phyloP scores from a whole-genome alignment of 2,888 invertebrate genomes.

The Pollenia labialis region DNA sequence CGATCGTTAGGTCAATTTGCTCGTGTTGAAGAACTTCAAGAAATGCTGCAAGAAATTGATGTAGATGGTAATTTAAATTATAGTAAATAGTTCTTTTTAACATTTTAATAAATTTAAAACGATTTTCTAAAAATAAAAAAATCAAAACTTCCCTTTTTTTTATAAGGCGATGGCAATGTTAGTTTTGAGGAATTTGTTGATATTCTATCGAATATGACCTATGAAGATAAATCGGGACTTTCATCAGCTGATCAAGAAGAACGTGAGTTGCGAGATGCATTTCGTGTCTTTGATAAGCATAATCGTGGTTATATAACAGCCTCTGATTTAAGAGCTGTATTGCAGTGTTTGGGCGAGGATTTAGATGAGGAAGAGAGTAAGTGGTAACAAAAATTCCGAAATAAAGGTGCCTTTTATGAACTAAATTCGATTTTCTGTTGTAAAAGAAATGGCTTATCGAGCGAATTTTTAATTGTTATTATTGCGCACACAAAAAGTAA shows the following conservation, averaged over 20 bases:
- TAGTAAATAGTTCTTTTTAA: neutral
- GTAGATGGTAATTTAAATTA: conserved; percentile 87
- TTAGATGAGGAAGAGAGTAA: conserved; percentile 95
- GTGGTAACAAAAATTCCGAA: conserved; percentile 78
- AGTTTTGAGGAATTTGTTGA: conserved; percentile 95
- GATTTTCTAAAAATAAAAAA: neutral
- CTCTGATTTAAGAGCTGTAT: conserved; percentile 93
- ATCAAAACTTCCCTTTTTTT: conserved; percentile 3
- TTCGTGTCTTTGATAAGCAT: conserved; percentile 95
- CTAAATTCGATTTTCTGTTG: too few relatives aligned
- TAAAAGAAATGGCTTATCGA: too few relatives aligned
- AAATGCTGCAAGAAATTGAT: conserved; percentile 93
- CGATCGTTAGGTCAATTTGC: conserved; percentile 94
- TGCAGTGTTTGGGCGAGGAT: conserved; percentile 95
- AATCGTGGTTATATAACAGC: conserved; percentile 96
- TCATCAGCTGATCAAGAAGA: conserved; percentile 91
- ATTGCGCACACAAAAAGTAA: too few relatives aligned
- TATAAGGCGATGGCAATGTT: conserved; percentile 92
- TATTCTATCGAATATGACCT: conserved; percentile 90
- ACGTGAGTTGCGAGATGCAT: conserved; percentile 92
- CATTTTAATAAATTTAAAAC: too few relatives aligned
- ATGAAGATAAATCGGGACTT: conserved; percentile 86
- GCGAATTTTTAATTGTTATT: too few relatives aligned
- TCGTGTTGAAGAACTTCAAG: conserved; percentile 92
- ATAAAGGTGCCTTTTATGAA: too few relatives aligned